These are phyloP conservation scores for Talpa occidentalis DNA, from an alignment of 2,113 vertebrate species.

Conservation along the genomic window DNA sequence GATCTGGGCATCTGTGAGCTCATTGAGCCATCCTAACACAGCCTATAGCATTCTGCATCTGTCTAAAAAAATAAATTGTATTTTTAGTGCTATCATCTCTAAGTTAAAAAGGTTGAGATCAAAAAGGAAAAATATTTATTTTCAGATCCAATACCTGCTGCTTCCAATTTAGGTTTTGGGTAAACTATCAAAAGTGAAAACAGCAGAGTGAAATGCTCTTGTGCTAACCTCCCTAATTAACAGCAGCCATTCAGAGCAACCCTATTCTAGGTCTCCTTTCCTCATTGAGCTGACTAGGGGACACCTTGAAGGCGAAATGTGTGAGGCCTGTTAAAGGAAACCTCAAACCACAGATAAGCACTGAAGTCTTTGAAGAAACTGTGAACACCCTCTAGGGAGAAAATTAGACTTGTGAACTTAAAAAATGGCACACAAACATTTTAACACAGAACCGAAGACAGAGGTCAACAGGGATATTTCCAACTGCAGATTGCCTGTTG, in stretches of 20 bases:
- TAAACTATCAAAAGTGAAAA: conserved; percentile 76
- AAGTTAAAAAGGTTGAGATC: conserved; percentile 50
- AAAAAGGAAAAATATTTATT: conserved; percentile 82
- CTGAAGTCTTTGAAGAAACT: conserved; percentile 81
- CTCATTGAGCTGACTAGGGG: conserved; percentile 56
- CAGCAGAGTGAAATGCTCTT: conserved; percentile 62
- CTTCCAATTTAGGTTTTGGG: conserved; percentile 83
- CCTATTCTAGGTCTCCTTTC: conserved; percentile 61
- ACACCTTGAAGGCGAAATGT: conserved; percentile 73
- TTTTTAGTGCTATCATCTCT: conserved; percentile 60
- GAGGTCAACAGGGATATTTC: conserved; percentile 77
- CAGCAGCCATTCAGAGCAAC: conserved; percentile 65
- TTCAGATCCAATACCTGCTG: conserved; percentile 81
- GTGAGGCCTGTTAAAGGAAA: conserved; percentile 70
- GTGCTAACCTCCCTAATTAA: conserved; percentile 78
- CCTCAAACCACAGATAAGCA: conserved; percentile 76
- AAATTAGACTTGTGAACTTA: conserved; percentile 84
- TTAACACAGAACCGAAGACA: conserved; percentile 79
- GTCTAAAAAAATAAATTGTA: conserved; percentile 57
- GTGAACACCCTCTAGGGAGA: conserved; percentile 81
- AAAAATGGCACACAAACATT: conserved; percentile 69
- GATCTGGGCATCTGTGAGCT: not conserved
- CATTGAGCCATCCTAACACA: not conserved
- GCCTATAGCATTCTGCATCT: not conserved
- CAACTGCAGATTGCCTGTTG: conserved; percentile 80